Percentiles rank a stretch among this genome's conserved stretches.
Evolutionary conservation across 1,140 invertebrate genomes (phyloP).

Genomic region (Conus betulinus): DNA sequence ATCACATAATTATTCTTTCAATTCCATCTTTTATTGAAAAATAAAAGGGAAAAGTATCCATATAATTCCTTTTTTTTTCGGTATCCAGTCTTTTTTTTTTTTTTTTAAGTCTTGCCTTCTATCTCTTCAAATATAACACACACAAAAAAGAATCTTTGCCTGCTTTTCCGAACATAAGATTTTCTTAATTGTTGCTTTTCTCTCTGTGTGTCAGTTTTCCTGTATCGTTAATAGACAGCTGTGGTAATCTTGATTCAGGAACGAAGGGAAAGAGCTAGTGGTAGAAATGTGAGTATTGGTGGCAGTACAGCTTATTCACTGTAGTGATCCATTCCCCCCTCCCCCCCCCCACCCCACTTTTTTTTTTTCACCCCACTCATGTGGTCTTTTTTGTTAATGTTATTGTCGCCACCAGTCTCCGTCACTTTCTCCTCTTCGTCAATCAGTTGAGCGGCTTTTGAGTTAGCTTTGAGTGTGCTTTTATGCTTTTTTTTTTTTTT

Average conservation of each 20-base stretch:
- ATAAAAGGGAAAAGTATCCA: no score
- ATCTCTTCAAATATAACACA: not conserved
- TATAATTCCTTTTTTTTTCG: no score
- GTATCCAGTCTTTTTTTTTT: not conserved
- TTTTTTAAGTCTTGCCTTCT: not conserved
- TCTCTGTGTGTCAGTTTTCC: no score
- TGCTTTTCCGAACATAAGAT: no score
- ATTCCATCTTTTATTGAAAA: no score
- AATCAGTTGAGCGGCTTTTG: not conserved
- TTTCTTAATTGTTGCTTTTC: no score
- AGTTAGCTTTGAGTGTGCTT: not conserved
- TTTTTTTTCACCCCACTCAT: not conserved
- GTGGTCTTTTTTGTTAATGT: not conserved
- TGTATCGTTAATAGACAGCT: not conserved
- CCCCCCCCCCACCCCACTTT: not conserved
- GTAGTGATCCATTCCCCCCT: not conserved
- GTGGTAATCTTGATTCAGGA: not conserved
- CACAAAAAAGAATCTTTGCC: not conserved
- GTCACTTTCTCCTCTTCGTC: not conserved
- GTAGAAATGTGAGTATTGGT: slow-evolving; percentile 22
- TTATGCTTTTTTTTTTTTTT: not conserved
- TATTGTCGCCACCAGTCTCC: not conserved
- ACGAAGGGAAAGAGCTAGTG: slow-evolving; percentile 10
- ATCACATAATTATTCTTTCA: no score
- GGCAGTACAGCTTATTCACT: not conserved